Evolutionary conservation across 2,888 invertebrate genomes (phyloP).

Genomic region (Pyrrhosoma nymphula): DNA sequence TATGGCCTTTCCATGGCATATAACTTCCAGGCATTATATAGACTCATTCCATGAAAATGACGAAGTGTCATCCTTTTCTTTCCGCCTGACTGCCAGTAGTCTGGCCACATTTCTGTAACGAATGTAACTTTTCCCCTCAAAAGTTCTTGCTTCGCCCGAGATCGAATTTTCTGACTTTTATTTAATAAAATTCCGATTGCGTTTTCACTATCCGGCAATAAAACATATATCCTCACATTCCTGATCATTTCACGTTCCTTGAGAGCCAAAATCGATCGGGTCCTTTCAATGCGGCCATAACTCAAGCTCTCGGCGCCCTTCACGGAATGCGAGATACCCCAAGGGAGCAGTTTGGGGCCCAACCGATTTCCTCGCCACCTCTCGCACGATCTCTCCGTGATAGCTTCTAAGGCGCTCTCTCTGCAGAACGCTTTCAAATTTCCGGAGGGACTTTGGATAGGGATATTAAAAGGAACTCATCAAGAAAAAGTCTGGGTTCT

Average conservation of each 20-base stretch:
- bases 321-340: neutral
- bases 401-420: neutral
- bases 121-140: neutral
- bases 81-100: neutral
- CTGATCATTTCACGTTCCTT: neutral
- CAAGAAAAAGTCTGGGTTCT: neutral
- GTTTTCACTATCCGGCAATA: neutral
- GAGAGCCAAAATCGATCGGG: neutral
- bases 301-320: neutral
- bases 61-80: too few species aligned
- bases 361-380: slow-evolving; percentile 9
- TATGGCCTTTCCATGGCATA: too few species aligned
- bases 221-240: neutral
- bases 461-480: neutral
- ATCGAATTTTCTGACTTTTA: neutral
- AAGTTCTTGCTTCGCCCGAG: neutral
- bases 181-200: neutral
- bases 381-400: neutral
- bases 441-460: neutral
- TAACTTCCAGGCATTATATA: too few species aligned
- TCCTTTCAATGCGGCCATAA: neutral
- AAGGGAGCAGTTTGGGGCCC: slow-evolving; percentile 45
- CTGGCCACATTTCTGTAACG: neutral
- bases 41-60: too few species aligned
- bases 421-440: neutral